phyloP scores from a whole-genome alignment of 2,888 invertebrate species.

The Cosmia pyralina region DNA sequence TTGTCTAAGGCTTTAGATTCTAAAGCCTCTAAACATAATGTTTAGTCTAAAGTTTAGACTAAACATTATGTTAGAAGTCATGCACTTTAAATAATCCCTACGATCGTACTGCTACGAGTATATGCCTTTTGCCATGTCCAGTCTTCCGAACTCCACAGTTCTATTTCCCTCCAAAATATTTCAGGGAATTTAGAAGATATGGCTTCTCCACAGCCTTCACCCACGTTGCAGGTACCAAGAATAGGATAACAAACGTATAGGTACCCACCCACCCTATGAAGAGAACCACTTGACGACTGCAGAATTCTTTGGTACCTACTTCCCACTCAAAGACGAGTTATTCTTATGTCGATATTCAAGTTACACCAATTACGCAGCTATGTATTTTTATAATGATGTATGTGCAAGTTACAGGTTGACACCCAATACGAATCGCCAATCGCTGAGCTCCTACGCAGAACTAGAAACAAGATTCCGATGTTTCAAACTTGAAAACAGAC shows the following conservation, averaged over 20 bases:
- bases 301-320: background rate
- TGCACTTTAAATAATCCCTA: background rate
- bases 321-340: background rate
- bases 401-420: background rate
- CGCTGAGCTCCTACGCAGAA: background rate
- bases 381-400: background rate
- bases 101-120: background rate
- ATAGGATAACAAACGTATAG: background rate
- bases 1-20: background rate
- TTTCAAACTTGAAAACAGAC: too few relatives aligned
- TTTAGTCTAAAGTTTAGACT: too few relatives aligned
- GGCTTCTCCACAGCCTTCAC: background rate
- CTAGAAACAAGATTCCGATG: background rate
- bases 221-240: background rate
- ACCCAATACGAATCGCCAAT: background rate
- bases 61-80: background rate
- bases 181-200: background rate
- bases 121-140: background rate
- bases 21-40: too few relatives aligned
- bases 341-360: background rate
- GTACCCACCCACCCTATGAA: background rate
- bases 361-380: slow-evolving; percentile 1
- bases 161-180: background rate
- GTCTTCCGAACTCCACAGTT: background rate
- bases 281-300: background rate